A percentile compares a stretch with the other conserved stretches of the same genome.
Conservation (phyloP, 2,888 invertebrate species). For the Coleophora deauratella region DNA sequence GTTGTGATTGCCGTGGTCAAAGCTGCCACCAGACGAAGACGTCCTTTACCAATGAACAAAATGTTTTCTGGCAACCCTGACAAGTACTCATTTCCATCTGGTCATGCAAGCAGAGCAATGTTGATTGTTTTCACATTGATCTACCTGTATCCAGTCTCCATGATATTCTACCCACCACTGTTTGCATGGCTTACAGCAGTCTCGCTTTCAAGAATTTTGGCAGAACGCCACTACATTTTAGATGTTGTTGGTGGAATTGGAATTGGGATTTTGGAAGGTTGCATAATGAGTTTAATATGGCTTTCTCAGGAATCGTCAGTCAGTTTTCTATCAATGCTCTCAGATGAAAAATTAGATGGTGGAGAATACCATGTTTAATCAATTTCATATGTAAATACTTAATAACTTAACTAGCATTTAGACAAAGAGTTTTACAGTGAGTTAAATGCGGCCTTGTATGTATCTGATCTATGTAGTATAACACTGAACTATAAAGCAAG, state of each 20-base stretch:
- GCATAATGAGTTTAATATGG: constrained; percentile 79
- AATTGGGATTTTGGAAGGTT: constrained; percentile 82
- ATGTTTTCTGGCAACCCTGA: constrained; percentile 86
- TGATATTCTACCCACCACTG: constrained; percentile 76
- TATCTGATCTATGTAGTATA: neutral
- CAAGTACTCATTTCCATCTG: constrained; percentile 94
- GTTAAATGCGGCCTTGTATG: neutral
- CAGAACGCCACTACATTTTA: constrained; percentile 89
- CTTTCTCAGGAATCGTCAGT: constrained; percentile 76
- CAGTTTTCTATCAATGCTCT: constrained; percentile 74
- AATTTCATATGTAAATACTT: neutral
- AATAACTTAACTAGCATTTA: no score
- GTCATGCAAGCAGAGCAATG: constrained; percentile 90
- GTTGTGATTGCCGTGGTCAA: constrained; percentile 84
- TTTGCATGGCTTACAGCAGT: constrained; percentile 84
- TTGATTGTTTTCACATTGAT: constrained; percentile 84
- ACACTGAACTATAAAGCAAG: no score
- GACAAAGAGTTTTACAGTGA: no score
- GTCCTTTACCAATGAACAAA: constrained; percentile 82
- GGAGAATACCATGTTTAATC: constrained; percentile 79
- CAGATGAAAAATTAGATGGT: constrained; percentile 80
- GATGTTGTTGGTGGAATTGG: constrained; percentile 86
- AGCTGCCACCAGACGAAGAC: constrained; percentile 82
- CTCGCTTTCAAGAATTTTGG: constrained; percentile 84
- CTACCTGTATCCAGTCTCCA: constrained; percentile 75